A percentile compares a stretch with the other conserved stretches of the same genome.
Evolutionary conservation across 2,797 vertebrate species (phyloP).

Genomic region (Mus minutoides): DNA sequence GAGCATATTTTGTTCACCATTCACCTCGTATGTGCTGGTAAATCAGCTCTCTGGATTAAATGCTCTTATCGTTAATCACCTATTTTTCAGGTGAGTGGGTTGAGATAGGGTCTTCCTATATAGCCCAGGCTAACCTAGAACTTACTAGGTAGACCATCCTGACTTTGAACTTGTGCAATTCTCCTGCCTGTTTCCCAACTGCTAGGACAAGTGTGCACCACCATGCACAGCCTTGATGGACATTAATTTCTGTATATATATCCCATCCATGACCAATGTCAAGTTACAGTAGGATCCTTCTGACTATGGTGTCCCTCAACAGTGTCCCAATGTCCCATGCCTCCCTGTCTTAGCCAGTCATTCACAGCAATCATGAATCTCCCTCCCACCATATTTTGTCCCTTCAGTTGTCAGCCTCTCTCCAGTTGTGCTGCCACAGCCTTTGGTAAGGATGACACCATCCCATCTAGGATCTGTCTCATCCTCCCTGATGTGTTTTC

Average conservation of each 20-base stretch:
- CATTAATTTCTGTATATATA: neutral
- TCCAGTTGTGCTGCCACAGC: neutral
- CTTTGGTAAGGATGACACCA: neutral
- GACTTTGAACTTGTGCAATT: neutral
- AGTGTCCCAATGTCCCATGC: neutral
- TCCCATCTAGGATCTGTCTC: fast-evolving
- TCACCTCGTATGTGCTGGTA: neutral
- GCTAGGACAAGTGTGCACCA: neutral
- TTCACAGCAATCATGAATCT: neutral
- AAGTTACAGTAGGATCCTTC: neutral
- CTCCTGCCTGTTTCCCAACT: neutral
- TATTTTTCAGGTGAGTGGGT: neutral
- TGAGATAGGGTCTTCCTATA: neutral
- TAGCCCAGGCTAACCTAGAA: neutral
- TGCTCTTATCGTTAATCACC: neutral
- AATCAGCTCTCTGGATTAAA: neutral
- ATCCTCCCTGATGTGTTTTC: neutral
- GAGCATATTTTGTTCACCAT: neutral
- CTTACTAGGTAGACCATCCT: neutral
- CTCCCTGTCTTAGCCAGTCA: neutral
- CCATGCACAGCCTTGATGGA: neutral
- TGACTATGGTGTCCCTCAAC: neutral
- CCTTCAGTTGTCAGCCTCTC: neutral
- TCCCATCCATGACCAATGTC: neutral
- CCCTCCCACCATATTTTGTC: neutral